These are phyloP conservation scores for Andrena praecox DNA, from an alignment of 2,888 invertebrate species.

Conservation along the genomic window DNA sequence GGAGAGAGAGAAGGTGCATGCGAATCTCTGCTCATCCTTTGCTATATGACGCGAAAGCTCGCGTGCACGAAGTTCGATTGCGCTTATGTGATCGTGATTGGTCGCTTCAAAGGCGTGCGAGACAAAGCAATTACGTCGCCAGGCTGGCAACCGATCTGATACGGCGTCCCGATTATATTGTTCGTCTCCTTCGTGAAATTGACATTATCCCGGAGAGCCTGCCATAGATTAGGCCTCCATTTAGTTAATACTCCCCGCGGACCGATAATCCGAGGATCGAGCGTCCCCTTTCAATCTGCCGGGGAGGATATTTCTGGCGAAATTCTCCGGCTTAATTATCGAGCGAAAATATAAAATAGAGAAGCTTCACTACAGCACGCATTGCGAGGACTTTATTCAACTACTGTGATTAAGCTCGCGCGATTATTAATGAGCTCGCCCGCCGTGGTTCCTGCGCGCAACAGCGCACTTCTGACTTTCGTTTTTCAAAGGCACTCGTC, in stretches of 20 bases:
- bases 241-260: not conserved
- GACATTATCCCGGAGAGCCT: conserved; percentile 29
- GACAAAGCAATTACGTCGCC: conserved; percentile 53
- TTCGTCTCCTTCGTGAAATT: conserved; percentile 34
- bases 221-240: not conserved
- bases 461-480: conserved; percentile 13
- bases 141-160: conserved; percentile 42
- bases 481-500: conserved; percentile 2
- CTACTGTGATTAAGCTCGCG: conserved; percentile 12
- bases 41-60: conserved; percentile 13
- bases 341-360: not conserved
- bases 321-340: not conserved
- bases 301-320: not conserved
- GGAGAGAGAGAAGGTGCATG: conserved; percentile 17
- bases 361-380: not conserved
- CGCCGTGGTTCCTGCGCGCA: conserved; percentile 24
- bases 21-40: conserved; percentile 36
- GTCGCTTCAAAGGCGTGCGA: conserved; percentile 44
- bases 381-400: conserved; percentile 1
- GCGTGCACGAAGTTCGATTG: conserved; percentile 32
- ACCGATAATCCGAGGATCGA: not conserved
- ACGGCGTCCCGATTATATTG: conserved; percentile 47
- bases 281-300: not conserved
- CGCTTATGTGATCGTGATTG: conserved; percentile 33
- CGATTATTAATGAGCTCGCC: conserved; percentile 28